Evolutionary conservation across 2,888 invertebrate genomes (phyloP).

Genomic region (Galeruca laticollis): DNA sequence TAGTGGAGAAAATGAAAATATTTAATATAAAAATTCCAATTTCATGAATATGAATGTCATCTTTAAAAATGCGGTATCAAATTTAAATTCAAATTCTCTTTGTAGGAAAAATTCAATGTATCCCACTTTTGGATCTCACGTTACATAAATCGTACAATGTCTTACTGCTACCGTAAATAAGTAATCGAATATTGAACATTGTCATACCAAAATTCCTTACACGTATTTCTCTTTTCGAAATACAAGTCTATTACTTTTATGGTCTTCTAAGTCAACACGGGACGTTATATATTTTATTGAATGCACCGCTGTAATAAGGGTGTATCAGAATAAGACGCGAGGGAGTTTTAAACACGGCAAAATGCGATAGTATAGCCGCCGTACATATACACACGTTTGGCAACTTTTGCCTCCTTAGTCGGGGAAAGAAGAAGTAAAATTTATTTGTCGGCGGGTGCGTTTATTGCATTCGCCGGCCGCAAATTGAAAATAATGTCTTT

Average conservation of each 20-base stretch:
- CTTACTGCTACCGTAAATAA: too few species aligned
- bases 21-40: too few species aligned
- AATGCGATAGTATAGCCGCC: not conserved
- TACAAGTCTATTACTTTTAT: not conserved
- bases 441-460: slow-evolving; percentile 55
- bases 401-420: slow-evolving; percentile 4
- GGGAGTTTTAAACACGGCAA: slow-evolving; percentile 38
- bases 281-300: slow-evolving; percentile 39
- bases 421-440: slow-evolving; percentile 54
- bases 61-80: too few species aligned
- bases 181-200: not conserved
- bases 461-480: slow-evolving; percentile 59
- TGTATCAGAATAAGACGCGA: slow-evolving; percentile 45
- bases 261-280: not conserved
- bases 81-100: too few species aligned
- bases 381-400: slow-evolving; percentile 15
- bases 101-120: too few species aligned
- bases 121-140: too few species aligned
- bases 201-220: not conserved
- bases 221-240: not conserved
- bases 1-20: too few species aligned
- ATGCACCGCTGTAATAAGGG: slow-evolving; percentile 37
- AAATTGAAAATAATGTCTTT: slow-evolving; percentile 63
- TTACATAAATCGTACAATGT: too few species aligned
- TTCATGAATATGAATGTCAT: too few species aligned